A percentile compares a stretch with the other conserved stretches of the same genome.
Evolutionary conservation across 2,797 vertebrate species (phyloP).

Genomic region (Phalanger gymnotis): DNA sequence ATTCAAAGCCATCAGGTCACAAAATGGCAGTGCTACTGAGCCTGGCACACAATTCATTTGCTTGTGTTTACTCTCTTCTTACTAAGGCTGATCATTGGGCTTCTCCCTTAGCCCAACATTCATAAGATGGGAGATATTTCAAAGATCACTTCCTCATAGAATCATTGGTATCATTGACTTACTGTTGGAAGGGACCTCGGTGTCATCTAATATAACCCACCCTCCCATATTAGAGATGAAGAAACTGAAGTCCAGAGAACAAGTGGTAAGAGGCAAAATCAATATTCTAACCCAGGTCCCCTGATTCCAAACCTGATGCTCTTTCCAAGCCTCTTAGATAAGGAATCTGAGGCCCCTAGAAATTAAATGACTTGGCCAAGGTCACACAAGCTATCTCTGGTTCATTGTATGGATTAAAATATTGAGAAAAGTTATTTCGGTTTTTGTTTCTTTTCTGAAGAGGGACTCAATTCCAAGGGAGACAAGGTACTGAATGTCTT

Average conservation of each 20-base stretch:
- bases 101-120: background rate
- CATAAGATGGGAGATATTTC: background rate
- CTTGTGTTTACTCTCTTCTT: background rate
- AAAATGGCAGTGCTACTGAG: background rate
- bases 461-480: constrained; percentile 62
- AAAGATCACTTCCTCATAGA: background rate
- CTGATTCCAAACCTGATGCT: background rate
- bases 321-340: background rate
- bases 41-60: background rate
- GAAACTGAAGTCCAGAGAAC: background rate
- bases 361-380: background rate
- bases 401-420: constrained; percentile 38
- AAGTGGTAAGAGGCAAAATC: background rate
- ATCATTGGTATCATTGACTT: background rate
- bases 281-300: background rate
- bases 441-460: constrained; percentile 43
- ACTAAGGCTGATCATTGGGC: background rate
- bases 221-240: background rate
- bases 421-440: constrained; percentile 38
- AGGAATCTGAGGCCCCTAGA: constrained; percentile 12
- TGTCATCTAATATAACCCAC: background rate
- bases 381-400: background rate
- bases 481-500: constrained; percentile 57
- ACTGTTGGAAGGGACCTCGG: background rate
- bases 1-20: background rate